Evolutionary conservation across 1,140 invertebrate genomes (phyloP), one percentile per base, ranked within the genome.

Genomic region (Mactra quadrangularis): DNA sequence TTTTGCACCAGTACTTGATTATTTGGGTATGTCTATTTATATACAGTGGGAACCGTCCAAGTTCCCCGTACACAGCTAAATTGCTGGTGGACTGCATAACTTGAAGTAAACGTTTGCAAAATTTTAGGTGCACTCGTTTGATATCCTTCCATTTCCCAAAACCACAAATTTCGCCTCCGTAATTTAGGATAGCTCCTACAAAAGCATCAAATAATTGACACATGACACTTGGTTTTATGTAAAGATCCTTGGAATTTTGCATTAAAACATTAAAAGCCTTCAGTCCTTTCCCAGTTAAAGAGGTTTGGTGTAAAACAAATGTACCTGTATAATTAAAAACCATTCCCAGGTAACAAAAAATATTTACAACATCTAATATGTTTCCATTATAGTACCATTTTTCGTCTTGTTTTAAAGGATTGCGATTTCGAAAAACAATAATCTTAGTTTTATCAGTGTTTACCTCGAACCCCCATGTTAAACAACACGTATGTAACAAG

Each of bases 241-340:
- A n/a, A n/a, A n/a, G n/a, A 75, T 35, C 25, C 27, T 72, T 72
- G 13, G n/a, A 17, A 47, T 68, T 68, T 13, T 50, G 7, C 22
- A 68, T 27, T 19, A 68, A 31, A 47, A 68, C 41, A 27, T 68
- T 68, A 45, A 68, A 47, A 3, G 64, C n/a, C n/a, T n/a, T n/a
- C n/a, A n/a, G n/a, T n/a, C n/a, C n/a, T n/a, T n/a, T n/a, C n/a
- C n/a, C n/a, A n/a, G n/a, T n/a, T n/a, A n/a, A n/a, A n/a, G n/a
- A n/a, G n/a, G n/a, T n/a, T n/a, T n/a, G n/a, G n/a, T n/a, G n/a
- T n/a, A n/a, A n/a, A n/a, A n/a, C n/a, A n/a, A n/a, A n/a, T n/a
- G n/a, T n/a, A n/a, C n/a, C n/a, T n/a, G n/a, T n/a, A n/a, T n/a
- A n/a, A n/a, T n/a, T n/a, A n/a, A n/a, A n/a, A n/a, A n/a, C n/a